Evolutionary conservation across 2,113 vertebrate species (phyloP).

Genomic region (Callorhinus ursinus): DNA sequence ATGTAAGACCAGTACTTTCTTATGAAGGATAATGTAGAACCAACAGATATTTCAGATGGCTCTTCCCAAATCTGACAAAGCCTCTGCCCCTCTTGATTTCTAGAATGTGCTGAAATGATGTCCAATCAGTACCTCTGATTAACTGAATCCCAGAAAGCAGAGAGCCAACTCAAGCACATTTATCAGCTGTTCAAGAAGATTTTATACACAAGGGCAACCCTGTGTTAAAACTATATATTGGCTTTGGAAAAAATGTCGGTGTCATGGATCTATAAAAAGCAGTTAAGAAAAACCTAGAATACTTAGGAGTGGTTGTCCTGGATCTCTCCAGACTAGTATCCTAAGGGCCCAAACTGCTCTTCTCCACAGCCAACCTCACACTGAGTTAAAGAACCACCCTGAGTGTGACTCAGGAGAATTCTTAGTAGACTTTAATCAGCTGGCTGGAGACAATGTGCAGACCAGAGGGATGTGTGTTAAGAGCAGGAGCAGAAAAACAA

Average conservation of each 20-base stretch:
- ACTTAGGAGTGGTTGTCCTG: background rate
- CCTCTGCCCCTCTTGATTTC: background rate
- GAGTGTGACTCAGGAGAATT: background rate
- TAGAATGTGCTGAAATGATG: background rate
- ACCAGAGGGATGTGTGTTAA: background rate
- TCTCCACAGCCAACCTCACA: background rate
- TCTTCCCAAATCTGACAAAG: background rate
- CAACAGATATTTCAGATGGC: background rate
- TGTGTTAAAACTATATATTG: background rate
- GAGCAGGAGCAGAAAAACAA: background rate
- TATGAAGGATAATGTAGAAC: background rate
- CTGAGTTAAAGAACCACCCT: background rate
- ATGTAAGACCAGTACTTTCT: background rate
- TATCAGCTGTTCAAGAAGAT: background rate
- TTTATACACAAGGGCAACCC: background rate
- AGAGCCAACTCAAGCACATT: background rate
- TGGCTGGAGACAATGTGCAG: background rate
- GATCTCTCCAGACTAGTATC: background rate
- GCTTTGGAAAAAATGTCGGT: background rate
- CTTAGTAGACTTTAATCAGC: background rate
- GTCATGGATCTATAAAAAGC: background rate
- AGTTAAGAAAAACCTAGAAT: background rate
- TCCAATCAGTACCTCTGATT: background rate
- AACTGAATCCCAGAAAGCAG: background rate
- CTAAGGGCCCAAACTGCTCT: no score